Evolutionary conservation across 2,797 vertebrate species (phyloP).

Genomic region (Myripristis jacobus): DNA sequence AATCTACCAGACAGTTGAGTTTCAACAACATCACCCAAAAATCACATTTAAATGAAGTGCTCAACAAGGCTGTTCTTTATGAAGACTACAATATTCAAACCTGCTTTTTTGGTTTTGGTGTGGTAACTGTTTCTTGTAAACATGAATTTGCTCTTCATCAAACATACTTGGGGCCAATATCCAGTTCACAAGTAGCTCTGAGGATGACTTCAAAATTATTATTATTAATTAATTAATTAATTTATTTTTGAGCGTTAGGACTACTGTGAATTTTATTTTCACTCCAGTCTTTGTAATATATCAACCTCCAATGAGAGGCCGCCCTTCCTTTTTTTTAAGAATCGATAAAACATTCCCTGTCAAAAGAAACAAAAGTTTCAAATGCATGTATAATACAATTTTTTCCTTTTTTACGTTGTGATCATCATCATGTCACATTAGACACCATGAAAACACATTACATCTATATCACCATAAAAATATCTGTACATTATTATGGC

Average conservation of each 20-base stretch:
- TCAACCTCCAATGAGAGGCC: slow-evolving; percentile 30
- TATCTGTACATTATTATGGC: slow-evolving; percentile 23
- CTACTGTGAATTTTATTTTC: slow-evolving; percentile 10
- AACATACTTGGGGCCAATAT: slow-evolving; percentile 15
- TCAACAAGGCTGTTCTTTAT: not conserved
- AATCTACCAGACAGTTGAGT: not conserved
- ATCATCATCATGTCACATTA: slow-evolving; percentile 28
- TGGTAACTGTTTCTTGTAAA: not conserved
- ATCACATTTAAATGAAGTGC: too few species aligned
- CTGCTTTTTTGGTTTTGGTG: slow-evolving; percentile 16
- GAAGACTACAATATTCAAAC: not conserved
- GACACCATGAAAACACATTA: slow-evolving; percentile 42
- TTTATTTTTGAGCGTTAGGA: slow-evolving; percentile 17
- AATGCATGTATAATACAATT: slow-evolving; percentile 50
- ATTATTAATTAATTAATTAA: too few species aligned
- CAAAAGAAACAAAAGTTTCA: slow-evolving; percentile 54
- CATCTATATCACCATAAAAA: slow-evolving; percentile 32
- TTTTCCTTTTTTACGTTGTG: slow-evolving; percentile 27
- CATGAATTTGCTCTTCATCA: not conserved
- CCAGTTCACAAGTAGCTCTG: not conserved
- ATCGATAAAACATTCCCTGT: slow-evolving; percentile 48
- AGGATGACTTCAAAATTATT: slow-evolving; percentile 1
- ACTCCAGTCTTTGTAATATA: slow-evolving; percentile 41
- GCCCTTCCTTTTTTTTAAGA: slow-evolving; percentile 14
- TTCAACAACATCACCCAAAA: slow-evolving; percentile 6